Conservation (phyloP, 2,113 vertebrate species). For the Solea solea region DNA sequence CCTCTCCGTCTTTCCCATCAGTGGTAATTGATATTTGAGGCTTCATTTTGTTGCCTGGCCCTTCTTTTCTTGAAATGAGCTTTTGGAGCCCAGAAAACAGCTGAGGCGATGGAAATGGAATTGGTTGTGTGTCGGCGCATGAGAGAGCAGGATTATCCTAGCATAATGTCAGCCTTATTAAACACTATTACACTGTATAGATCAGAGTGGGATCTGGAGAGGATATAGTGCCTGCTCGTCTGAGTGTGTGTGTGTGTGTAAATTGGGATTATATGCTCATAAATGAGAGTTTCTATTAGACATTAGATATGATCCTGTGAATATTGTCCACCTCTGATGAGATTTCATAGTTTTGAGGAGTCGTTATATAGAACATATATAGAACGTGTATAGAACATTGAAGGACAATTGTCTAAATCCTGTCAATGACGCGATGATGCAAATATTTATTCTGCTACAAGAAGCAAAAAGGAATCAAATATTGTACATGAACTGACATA, state of each 20-base stretch:
- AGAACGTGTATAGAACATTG: too few species aligned
- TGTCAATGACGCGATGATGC: too few species aligned
- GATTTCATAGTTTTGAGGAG: background rate
- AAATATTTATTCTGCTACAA: too few species aligned
- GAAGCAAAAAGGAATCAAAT: too few species aligned
- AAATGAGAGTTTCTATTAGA: conserved; percentile 45
- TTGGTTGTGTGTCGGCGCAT: conserved; percentile 80
- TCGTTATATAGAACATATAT: too few species aligned
- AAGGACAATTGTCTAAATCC: too few species aligned
- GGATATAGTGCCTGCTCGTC: conserved; percentile 57
- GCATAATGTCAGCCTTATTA: conserved; percentile 80
- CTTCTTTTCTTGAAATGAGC: conserved; percentile 73
- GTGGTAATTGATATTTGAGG: conserved; percentile 80
- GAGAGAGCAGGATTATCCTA: conserved; percentile 76
- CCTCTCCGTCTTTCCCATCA: conserved; percentile 37
- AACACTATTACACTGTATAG: conserved; percentile 76
- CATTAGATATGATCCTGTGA: conserved; percentile 24
- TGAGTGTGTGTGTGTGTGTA: conserved; percentile 40
- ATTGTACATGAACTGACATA: too few species aligned
- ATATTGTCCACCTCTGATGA: conserved; percentile 11
- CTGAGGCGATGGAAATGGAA: conserved; percentile 79
- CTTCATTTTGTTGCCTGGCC: conserved; percentile 56
- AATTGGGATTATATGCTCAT: conserved; percentile 51
- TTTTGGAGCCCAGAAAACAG: conserved; percentile 70
- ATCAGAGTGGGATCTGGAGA: conserved; percentile 64